A percentile compares a stretch with the other conserved stretches of the same genome.
Conservation (phyloP, 2,113 vertebrate species). For the Ammospiza nelsoni region DNA sequence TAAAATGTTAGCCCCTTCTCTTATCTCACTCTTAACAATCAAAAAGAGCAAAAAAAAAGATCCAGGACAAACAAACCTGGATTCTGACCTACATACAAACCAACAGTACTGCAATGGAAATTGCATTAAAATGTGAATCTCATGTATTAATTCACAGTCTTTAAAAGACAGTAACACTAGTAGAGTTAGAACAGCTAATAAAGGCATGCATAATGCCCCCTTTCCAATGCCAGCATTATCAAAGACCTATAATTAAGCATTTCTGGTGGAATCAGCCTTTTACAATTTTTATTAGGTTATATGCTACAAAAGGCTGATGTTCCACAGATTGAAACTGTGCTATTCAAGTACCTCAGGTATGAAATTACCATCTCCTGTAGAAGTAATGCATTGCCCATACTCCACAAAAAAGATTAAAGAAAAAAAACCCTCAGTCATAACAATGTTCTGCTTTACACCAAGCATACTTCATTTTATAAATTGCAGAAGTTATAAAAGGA, state of each 20-base stretch:
- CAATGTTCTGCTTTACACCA: background rate
- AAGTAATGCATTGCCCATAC: background rate
- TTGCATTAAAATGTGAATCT: background rate
- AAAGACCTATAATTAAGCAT: background rate
- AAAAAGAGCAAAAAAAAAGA: background rate
- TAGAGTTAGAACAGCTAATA: background rate
- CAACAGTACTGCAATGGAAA: background rate
- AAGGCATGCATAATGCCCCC: background rate
- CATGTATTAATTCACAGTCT: background rate
- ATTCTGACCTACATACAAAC: background rate
- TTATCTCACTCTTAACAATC: background rate
- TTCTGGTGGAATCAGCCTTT: background rate
- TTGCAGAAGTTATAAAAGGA: background rate
- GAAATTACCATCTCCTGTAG: background rate
- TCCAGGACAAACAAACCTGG: background rate
- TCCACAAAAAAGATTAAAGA: background rate
- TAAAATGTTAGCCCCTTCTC: background rate
- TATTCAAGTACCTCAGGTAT: background rate
- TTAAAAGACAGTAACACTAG: background rate
- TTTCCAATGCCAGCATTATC: background rate
- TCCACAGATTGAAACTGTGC: background rate
- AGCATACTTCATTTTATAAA: background rate
- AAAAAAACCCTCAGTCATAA: background rate
- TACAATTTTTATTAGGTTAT: background rate
- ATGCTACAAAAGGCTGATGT: background rate